These are phyloP conservation scores for Metellina segmentata DNA, from an alignment of 2,888 invertebrate species.

Conservation along the genomic window DNA sequence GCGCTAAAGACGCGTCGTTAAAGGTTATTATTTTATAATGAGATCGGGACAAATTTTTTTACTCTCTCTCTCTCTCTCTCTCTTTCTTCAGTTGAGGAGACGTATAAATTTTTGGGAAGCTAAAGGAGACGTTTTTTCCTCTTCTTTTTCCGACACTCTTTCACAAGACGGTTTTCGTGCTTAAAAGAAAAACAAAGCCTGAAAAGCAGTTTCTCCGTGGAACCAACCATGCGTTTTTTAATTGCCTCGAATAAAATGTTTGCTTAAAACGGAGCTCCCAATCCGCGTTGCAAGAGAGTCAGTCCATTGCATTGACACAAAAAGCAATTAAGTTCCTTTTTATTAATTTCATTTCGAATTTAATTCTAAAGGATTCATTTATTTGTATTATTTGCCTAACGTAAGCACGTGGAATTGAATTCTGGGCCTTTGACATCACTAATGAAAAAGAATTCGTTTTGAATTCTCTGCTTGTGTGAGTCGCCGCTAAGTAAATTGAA, in stretches of 20 bases:
- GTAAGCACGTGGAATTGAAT: background rate
- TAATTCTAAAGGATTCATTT: background rate
- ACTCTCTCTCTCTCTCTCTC: background rate
- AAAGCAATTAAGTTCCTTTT: constrained; percentile 24
- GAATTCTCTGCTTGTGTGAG: background rate
- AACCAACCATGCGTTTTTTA: constrained; percentile 26
- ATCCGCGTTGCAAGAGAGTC: background rate
- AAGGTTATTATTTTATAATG: constrained; percentile 68
- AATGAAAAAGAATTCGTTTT: background rate
- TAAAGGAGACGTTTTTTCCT: background rate
- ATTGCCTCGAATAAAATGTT: background rate
- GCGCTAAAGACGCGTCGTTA: constrained; percentile 59
- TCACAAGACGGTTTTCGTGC: background rate
- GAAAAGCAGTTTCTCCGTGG: background rate
- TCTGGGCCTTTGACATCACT: background rate
- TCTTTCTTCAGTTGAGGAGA: background rate
- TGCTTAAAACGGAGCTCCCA: background rate
- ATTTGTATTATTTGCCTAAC: background rate
- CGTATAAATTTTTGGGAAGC: no score
- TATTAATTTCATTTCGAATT: constrained; percentile 3
- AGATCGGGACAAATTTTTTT: constrained; percentile 29
- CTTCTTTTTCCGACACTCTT: background rate
- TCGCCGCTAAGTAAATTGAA: background rate
- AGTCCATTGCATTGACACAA: background rate
- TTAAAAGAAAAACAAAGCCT: background rate